These are phyloP conservation scores for Spodoptera frugiperda DNA, from an alignment of 1,140 invertebrate genomes.

Conservation along the genomic window DNA sequence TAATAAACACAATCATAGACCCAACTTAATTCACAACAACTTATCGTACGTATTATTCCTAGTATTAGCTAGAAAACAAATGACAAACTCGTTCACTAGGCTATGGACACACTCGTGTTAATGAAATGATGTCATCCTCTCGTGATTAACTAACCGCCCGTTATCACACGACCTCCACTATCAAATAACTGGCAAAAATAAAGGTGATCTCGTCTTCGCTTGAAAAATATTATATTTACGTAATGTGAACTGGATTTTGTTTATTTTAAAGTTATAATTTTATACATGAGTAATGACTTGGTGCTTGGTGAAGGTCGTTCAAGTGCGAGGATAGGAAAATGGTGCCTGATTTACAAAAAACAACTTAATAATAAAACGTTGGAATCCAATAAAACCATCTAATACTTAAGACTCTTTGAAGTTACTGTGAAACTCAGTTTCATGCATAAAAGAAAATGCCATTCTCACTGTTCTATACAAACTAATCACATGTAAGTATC, in stretches of 20 bases:
- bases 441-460: too few relatives aligned
- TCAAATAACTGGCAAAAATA: slow-evolving; percentile 20
- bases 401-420: too few relatives aligned
- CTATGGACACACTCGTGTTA: neutral
- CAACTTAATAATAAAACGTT: too few relatives aligned
- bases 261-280: too few relatives aligned
- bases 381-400: too few relatives aligned
- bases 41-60: neutral
- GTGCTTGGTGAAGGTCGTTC: too few relatives aligned
- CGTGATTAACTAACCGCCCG: slow-evolving; percentile 39
- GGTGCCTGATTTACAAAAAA: too few relatives aligned
- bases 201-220: slow-evolving; percentile 35
- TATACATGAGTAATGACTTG: too few relatives aligned
- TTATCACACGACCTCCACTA: slow-evolving; percentile 37
- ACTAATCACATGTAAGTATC: neutral
- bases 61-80: neutral
- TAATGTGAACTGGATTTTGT: neutral
- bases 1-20: neutral
- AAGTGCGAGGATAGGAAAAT: too few relatives aligned
- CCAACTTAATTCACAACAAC: slow-evolving; percentile 16
- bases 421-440: too few relatives aligned
- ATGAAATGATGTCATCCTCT: slow-evolving; percentile 43
- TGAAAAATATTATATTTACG: slow-evolving; percentile 21
- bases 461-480: too few relatives aligned
- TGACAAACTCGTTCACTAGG: neutral